Base-by-base conservation (phyloP, 2,888 invertebrate genomes). In the Mythimna pallens region DNA sequence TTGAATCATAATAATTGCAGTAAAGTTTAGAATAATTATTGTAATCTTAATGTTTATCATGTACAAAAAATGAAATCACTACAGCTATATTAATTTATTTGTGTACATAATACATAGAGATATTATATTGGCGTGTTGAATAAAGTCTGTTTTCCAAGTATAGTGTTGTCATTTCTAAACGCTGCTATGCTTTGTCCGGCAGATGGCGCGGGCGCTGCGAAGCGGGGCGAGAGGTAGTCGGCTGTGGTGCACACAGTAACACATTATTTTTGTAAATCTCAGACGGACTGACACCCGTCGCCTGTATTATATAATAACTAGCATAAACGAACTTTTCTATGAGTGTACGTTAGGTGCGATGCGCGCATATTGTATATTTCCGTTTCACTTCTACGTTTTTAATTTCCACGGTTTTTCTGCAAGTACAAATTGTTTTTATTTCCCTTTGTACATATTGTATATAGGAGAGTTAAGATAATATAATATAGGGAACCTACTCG, bases 341-440 rank as follows among this genome's bases (percentile, higher is more conserved):
- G 89, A 87, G 89, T 86, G 89, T 89, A 84, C 85, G 89, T 89
- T 78, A 69, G 66, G 77, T 81, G 86, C 86, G 82, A 72, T 25
- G 76, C 73, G 76, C 67, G 83, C 87, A 77, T 81, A 84, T 90
- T 95, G 94, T 95, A 95, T 93, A 94, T 94, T 94, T 93, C 93
- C 88, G 90, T 94, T 93, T 92, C 89, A 86, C 86, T 90, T 91
- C 86, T 91, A 89, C 89, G 87, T 87, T 88, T 93, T 92, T 88
- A 89, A 90, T 93, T 94, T 92, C 94, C 93, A 95, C 94, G 91
- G 92, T 95, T 95, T 81, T 93, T 96, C 96, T 95, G 95, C 96
- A 95, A 96, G 96, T 96, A 96, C 96, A 96, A 96, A 96, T 95
- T 96, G 95, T 96, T 96, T 96, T 94, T 96, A 95, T 96, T 96